Conservation (phyloP, 2,797 vertebrate species). For the Capromys pilorides region DNA sequence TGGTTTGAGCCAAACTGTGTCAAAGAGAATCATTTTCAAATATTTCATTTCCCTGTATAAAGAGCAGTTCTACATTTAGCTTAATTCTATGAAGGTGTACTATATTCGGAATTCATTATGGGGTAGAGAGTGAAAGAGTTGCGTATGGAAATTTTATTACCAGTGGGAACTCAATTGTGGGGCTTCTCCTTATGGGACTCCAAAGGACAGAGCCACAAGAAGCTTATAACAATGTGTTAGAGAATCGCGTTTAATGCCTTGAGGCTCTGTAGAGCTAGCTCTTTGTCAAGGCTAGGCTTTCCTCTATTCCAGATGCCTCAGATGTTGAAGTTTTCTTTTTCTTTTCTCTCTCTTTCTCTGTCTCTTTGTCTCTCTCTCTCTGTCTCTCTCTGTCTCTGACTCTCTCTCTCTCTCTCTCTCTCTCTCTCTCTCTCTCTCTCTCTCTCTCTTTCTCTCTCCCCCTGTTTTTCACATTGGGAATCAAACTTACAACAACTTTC, state of each 20-base stretch:
- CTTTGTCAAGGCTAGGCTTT: not conserved
- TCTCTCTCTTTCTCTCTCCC: no score
- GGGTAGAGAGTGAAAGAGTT: not conserved
- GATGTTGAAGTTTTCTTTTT: not conserved
- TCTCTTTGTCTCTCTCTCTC: no score
- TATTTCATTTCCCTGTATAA: constrained; percentile 10
- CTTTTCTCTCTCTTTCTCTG: no score
- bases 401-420: no score
- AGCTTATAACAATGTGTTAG: not conserved
- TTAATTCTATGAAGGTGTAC: not conserved
- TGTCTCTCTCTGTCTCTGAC: no score
- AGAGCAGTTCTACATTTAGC: not conserved
- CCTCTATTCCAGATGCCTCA: not conserved
- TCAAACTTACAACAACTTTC: no score
- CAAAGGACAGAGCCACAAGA: no score
- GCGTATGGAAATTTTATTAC: not conserved
- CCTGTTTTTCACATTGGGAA: no score
- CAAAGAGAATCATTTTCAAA: not conserved
- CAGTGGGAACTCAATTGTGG: not conserved
- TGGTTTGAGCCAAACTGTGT: not conserved
- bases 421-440: no score
- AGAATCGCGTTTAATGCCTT: not conserved
- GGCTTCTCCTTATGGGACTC: not conserved
- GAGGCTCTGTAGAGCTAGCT: not conserved
- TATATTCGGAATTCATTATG: not conserved